Percentiles rank a stretch among this genome's conserved stretches.
Conservation (phyloP, 2,113 vertebrate species). For the Notothenia coriiceps region DNA sequence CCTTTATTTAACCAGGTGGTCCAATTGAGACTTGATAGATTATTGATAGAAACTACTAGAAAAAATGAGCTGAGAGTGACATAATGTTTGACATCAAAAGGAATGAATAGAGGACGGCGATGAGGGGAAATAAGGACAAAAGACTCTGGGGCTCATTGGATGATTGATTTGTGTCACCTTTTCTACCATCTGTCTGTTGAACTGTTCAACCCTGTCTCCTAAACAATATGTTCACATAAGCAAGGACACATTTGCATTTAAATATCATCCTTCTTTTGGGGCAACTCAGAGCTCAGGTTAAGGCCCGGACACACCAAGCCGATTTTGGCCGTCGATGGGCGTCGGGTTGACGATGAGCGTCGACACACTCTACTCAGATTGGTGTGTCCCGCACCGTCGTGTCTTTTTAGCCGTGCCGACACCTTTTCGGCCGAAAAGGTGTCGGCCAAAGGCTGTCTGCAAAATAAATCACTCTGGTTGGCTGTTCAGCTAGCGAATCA, state of each 20-base stretch:
- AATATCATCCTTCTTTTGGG: neutral
- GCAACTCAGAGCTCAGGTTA: neutral
- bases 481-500: no score
- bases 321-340: no score
- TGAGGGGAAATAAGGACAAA: neutral
- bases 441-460: no score
- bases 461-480: no score
- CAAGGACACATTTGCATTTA: conserved; percentile 5
- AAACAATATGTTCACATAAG: neutral
- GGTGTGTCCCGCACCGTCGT: no score
- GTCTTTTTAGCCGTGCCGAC: no score
- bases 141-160: neutral
- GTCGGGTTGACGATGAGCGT: no score
- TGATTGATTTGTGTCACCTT: conserved; percentile 12
- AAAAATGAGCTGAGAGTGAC: neutral
- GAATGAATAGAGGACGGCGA: neutral
- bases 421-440: no score
- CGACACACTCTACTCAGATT: no score
- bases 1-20: no score
- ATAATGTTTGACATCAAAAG: conserved; percentile 1
- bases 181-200: neutral
- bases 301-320: neutral
- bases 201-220: neutral
- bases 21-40: neutral
- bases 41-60: neutral